Evolutionary conservation across 1,140 invertebrate genomes (phyloP).

Genomic region (Lasioglossum baleicum): DNA sequence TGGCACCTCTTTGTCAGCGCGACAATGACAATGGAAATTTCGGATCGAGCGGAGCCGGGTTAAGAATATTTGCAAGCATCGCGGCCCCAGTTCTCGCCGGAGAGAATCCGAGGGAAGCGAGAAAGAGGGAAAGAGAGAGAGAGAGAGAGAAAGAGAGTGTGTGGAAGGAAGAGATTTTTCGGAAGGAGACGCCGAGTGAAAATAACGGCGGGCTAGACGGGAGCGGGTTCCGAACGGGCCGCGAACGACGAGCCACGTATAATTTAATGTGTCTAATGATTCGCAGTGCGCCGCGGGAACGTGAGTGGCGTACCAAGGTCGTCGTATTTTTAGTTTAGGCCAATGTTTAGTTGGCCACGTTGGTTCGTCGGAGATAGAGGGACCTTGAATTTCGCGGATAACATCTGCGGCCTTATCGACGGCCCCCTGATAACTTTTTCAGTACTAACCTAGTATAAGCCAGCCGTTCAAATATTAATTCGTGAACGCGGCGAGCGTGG

Average conservation of each 20-base stretch:
- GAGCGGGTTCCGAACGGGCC: conserved; percentile 33
- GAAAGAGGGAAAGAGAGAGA: background rate
- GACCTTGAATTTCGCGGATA: conserved; percentile 80
- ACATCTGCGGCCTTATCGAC: conserved; percentile 79
- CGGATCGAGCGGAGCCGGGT: too few species aligned
- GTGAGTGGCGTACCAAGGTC: conserved; percentile 76
- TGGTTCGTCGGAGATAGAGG: conserved; percentile 72
- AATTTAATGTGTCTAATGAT: conserved; percentile 73
- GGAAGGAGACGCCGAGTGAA: conserved; percentile 13
- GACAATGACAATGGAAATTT: too few species aligned
- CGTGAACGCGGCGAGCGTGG: conserved; percentile 57
- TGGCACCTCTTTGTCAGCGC: too few species aligned
- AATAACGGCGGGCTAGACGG: conserved; percentile 14
- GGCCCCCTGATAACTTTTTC: conserved; percentile 74
- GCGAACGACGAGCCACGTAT: conserved; percentile 41
- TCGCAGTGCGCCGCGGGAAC: conserved; percentile 66
- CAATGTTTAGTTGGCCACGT: conserved; percentile 79
- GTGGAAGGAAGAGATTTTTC: background rate
- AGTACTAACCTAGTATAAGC: conserved; percentile 80
- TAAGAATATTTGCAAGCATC: too few species aligned
- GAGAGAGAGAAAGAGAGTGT: background rate
- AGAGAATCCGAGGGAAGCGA: too few species aligned
- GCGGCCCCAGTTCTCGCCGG: too few species aligned
- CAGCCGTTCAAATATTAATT: conserved; percentile 79
- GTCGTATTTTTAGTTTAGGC: conserved; percentile 78